Evolutionary conservation across 64 coral and sea anemone species (phyloP), one percentile per base, ranked within the genome.

Genomic region (Orbicella faveolata): DNA sequence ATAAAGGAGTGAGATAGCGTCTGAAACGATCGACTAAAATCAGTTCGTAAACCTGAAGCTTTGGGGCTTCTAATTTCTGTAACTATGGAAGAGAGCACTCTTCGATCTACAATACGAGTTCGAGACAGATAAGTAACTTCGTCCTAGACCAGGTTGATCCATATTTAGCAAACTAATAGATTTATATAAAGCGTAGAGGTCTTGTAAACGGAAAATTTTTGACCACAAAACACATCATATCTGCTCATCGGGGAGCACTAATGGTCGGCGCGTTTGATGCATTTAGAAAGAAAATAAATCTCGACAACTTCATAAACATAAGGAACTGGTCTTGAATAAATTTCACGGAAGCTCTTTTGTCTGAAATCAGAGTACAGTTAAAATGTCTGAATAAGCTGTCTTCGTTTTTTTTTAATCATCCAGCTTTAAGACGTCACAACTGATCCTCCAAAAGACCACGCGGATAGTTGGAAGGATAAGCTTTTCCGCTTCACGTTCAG

Each of bases 231-330:
- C 54, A 36, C 34, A 35, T 39, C 61, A 83, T 81, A 39, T 83
- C 53, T 39, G 61, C 36, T 11, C 34, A 65, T 1, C 34, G 54
- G 39, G 6, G 15, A 16, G 34, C 4, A 18, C 39, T 39, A 39
- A 84, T 84, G 21, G 80, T 83, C 80, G 80, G 81, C 21, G 41
- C 81, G 25, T 72, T 52, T 84, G 63, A 72, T 70, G 34, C 20
- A 84, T 72, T 72, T 72, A 69, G 37, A 44, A 51, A 66, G 34
- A 35, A 83, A 83, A 63, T 21, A 83, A 83, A 83, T 41, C 80
- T 83, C 80, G 9, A 35, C 63, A 41, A 65, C 30, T 37, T 39
- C 34, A 61, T 81, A 62, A 63, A 83, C 26, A 66, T n/a, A 34
- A 1, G 34, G 14, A 12, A 81, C 15, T 36, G 59, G 25, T 62